These are phyloP conservation scores for Aurelia aurita DNA, from an alignment of 30 jellyfish, hydroid and myxozoan genomes.

Conservation along the genomic window DNA sequence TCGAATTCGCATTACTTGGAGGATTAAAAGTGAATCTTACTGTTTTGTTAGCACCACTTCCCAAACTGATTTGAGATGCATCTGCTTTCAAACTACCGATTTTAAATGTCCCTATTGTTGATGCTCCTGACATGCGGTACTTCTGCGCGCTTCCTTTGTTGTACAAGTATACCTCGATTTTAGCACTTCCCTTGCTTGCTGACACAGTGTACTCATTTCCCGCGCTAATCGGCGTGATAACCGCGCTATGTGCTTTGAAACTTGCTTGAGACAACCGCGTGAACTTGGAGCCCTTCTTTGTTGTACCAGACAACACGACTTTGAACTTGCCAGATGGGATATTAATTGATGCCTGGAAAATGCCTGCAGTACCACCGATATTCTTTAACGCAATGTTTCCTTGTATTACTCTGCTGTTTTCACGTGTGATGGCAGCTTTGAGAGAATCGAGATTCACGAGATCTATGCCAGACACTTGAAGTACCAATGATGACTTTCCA, in stretches of 20 bases:
- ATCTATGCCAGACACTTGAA: conserved; percentile 28
- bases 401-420: neutral
- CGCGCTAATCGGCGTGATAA: conserved; percentile 38
- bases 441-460: conserved; percentile 3
- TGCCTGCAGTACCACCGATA: conserved; percentile 38
- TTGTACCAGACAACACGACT: conserved; percentile 19
- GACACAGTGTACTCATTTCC: conserved; percentile 58
- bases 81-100: conserved; percentile 11
- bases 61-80: neutral
- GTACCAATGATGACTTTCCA: conserved; percentile 11
- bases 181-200: conserved; percentile 20
- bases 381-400: conserved; percentile 2
- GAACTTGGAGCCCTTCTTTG: conserved; percentile 19
- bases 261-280: conserved; percentile 30
- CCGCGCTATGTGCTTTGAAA: conserved; percentile 21
- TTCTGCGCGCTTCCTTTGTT: conserved; percentile 21
- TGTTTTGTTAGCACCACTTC: neutral
- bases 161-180: conserved; percentile 30
- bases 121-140: neutral
- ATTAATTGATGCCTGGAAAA: conserved; percentile 20
- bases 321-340: conserved; percentile 31
- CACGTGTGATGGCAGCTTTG: neutral
- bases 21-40: conserved; percentile 8
- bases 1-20: conserved; percentile 18
- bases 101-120: neutral